Base-by-base conservation (phyloP, 2,888 invertebrate genomes). In the Subacronicta megacephala region DNA sequence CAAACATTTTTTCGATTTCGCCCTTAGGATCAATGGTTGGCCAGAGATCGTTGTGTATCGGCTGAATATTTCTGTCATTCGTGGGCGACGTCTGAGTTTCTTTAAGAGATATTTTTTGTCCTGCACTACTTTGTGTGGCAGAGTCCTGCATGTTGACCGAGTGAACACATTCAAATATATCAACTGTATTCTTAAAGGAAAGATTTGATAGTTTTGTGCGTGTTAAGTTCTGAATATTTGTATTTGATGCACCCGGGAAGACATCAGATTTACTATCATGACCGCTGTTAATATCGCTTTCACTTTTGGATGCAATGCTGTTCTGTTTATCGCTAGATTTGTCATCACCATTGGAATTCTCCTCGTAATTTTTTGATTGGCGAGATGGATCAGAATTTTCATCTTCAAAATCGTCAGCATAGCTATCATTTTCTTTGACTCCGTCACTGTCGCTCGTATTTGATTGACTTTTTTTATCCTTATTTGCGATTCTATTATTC, bases 341-440 rank as follows among this genome's bases (percentile, higher is more conserved):
- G 1, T 41, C 58, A 40, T 54, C 45, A 26, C 62, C 56, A 43
- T 57, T 51, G 41, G 63, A 55, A 64, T 62, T 62, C 45, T 49
- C 51, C n/a, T 46, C 43, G 29, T 53, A 40, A 18, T 59, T 66
- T 43, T 42, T 63, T 29, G 71, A 72, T 35, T 64, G 53, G 31
- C 51, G 68, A 13, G 83, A 81, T n/a, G 66, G 65, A 26, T 87
- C 84, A 3, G 90, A 85, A 64, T 88, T 90, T n/a, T 90, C 90
- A 45, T 90, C 91, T 73, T 94, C 94, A 72, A 94, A 94, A 75
- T 94, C 94, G 72, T 94, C 94, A 45, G 72, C 88, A 65, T 94
- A 94, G 53, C 89, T 93, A 40, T 89, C 85, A 65, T 82, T 85
- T 35, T 76, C 81, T 18, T 68, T 68, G 40, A 33, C 23, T 38